Conservation (phyloP, 2,113 vertebrate species). For the Colinus virginianus region DNA sequence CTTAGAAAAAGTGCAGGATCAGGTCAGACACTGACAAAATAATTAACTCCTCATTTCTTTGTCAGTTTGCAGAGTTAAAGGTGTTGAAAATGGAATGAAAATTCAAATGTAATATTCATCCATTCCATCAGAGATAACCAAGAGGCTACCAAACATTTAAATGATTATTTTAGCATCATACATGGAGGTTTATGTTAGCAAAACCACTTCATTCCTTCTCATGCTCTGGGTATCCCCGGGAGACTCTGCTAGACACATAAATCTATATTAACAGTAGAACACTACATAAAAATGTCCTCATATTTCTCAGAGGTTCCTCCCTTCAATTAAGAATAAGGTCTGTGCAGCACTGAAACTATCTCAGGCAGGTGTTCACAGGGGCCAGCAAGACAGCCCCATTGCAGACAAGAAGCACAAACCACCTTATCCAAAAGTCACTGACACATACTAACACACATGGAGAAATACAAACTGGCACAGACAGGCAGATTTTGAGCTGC, state of each 20-base stretch:
- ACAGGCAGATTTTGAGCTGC: neutral
- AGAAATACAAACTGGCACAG: neutral
- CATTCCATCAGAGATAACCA: neutral
- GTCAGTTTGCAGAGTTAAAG: neutral
- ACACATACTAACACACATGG: neutral
- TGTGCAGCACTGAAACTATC: neutral
- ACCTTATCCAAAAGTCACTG: neutral
- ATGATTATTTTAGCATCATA: neutral
- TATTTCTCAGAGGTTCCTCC: neutral
- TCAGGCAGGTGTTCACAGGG: neutral
- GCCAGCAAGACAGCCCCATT: neutral
- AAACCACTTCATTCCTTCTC: neutral
- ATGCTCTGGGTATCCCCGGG: neutral
- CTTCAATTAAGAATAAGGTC: neutral
- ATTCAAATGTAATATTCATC: neutral
- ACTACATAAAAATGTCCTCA: neutral
- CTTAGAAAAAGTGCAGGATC: neutral
- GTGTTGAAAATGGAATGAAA: neutral
- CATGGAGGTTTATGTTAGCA: neutral
- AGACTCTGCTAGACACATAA: neutral
- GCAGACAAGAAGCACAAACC: neutral
- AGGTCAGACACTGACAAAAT: neutral
- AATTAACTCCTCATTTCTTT: neutral
- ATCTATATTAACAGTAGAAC: neutral
- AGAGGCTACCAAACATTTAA: neutral